Percentiles rank a stretch among this genome's conserved stretches.
Conservation (phyloP, 2,113 vertebrate genomes). For the Coracopsis vasa region DNA sequence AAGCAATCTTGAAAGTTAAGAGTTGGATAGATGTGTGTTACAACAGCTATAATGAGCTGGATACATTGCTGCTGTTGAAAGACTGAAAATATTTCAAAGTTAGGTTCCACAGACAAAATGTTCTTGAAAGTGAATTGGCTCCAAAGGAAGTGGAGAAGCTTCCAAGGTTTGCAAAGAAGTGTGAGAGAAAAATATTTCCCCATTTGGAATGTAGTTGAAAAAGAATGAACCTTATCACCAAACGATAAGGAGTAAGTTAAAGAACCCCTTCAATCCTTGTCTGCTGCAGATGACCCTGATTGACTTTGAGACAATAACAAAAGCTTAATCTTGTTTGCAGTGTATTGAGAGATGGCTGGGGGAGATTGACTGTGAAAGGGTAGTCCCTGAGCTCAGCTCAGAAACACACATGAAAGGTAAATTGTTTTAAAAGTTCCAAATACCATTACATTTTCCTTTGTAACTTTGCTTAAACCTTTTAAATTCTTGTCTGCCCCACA, state of each 20-base stretch:
- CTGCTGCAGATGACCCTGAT: conserved; percentile 40
- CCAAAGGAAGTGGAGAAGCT: neutral
- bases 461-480: conserved; percentile 40
- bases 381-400: conserved; percentile 14
- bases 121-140: neutral
- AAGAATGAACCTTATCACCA: neutral
- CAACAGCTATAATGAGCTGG: neutral
- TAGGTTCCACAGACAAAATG: neutral
- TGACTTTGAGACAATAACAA: conserved; percentile 65
- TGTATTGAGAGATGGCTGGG: conserved; percentile 58
- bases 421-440: conserved; percentile 56
- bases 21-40: neutral
- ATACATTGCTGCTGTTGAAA: neutral
- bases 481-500: neutral
- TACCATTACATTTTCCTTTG: conserved; percentile 3
- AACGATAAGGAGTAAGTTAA: conserved; percentile 18
- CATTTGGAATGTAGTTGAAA: neutral
- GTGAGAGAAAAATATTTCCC: neutral
- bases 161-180: neutral
- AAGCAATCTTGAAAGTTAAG: neutral
- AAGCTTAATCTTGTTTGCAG: conserved; percentile 60
- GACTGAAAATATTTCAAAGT: neutral
- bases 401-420: neutral
- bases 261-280: conserved; percentile 19
- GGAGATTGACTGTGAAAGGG: conserved; percentile 49